Evolutionary conservation across 2,113 vertebrate genomes (phyloP).

Genomic region (Azemiops feae): DNA sequence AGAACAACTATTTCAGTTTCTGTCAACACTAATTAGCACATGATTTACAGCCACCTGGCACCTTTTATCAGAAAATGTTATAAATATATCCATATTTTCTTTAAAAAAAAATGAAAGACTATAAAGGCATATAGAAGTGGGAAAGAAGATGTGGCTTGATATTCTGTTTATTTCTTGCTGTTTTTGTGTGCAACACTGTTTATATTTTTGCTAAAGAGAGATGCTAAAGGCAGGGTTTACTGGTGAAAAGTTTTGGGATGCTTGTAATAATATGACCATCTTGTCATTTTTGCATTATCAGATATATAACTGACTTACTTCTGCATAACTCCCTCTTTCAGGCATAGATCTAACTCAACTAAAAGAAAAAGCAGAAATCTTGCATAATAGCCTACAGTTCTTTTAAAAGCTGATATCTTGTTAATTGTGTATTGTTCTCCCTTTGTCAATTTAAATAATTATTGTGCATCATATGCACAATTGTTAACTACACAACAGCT

Average conservation of each 20-base stretch:
- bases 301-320: not conserved
- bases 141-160: not conserved
- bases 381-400: not conserved
- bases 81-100: not conserved
- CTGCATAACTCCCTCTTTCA: not conserved
- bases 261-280: not conserved
- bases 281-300: not conserved
- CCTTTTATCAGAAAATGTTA: conserved; percentile 22
- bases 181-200: not conserved
- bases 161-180: not conserved
- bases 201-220: not conserved
- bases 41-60: conserved; percentile 34
- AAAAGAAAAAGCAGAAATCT: not conserved
- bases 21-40: conserved; percentile 33
- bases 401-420: not conserved
- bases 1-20: conserved; percentile 34
- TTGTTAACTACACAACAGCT: not conserved
- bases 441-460: not conserved
- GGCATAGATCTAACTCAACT: not conserved
- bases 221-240: not conserved
- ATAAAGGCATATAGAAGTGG: not conserved
- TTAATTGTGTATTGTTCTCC: not conserved
- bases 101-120: not conserved
- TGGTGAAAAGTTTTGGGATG: not conserved
- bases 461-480: not conserved